Base-by-base conservation (phyloP, 2,888 invertebrate species). In the Druceiella hillmani region DNA sequence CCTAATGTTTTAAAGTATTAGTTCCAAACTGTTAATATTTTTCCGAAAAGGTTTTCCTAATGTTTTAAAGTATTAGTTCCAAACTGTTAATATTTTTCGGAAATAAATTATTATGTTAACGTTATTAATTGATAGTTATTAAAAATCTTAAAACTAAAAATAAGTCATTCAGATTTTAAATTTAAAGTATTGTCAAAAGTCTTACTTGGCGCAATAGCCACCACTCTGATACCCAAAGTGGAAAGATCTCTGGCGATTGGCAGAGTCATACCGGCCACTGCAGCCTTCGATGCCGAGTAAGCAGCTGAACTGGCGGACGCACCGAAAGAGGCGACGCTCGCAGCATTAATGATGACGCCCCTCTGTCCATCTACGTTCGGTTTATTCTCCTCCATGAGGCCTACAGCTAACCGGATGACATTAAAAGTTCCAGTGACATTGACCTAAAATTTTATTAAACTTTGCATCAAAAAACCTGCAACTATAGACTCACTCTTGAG, bases 281-380 rank as follows among this genome's bases (percentile, higher is more conserved):
- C 93, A 5, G 83, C 92, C 64, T 91, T 91, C 49, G 86, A 87
- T 3, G 91, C 90, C 1, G 90, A 71, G 58, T 91, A 92, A 1
- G 91, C 91, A 2, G 78, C 82, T 62, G 93, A 92, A 1, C 91
- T 92, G 51, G 83, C 81, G 64, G 92, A 91, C 1, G 93, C 94
- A 43, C 93, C 93, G 55, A 66, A 92, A 1, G 91, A 93, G 3
- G 93, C 91, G 4, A 91, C 76, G 48, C 90, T 89, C 1, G 92
- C 83, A 1, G 92, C 93, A 57, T 92, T 93, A 2, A 94, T 69
- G 32, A 94, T 74, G 1, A 91, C 87, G 15, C 93, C 93, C 40
- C 88, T 75, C 55, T 86, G 80, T 1, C 85, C 85, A 59, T 86
- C 79, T 43, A 59, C 61, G 55, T 87, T 79, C 5, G 85, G 83